Conservation (phyloP, 2,888 invertebrate species). For the Drosophila paracracens region DNA sequence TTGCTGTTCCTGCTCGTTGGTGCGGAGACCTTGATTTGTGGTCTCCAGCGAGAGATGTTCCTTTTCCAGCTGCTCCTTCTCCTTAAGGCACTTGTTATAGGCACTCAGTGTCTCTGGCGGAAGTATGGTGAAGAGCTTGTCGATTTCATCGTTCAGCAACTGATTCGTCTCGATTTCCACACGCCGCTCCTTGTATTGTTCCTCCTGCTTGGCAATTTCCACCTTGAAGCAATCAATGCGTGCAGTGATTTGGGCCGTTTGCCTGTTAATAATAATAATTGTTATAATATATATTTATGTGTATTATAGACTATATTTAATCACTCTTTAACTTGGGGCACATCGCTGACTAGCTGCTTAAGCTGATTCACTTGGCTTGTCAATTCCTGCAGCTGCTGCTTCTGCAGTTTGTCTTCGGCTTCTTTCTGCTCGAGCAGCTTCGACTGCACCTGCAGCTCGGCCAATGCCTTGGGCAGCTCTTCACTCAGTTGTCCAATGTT, state of each 20-base stretch:
- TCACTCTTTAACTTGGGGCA: constrained; percentile 59
- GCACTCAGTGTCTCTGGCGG: constrained; percentile 44
- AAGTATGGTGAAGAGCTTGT: constrained; percentile 49
- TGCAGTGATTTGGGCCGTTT: constrained; percentile 21
- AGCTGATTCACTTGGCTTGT: constrained; percentile 49
- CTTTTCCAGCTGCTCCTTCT: constrained; percentile 43
- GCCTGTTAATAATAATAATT: constrained; percentile 30
- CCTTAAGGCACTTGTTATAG: constrained; percentile 43
- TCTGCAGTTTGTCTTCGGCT: constrained; percentile 30
- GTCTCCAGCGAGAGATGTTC: constrained; percentile 5
- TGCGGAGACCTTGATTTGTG: constrained; percentile 19
- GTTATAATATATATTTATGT: neutral
- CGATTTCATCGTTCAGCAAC: constrained; percentile 47
- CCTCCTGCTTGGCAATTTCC: constrained; percentile 46
- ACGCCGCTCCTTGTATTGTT: constrained; percentile 55
- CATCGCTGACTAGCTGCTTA: constrained; percentile 64
- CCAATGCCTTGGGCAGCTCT: constrained; percentile 31
- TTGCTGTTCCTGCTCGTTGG: constrained; percentile 17
- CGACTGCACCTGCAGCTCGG: constrained; percentile 41
- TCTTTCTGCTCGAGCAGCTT: constrained; percentile 51
- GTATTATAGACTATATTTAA: neutral
- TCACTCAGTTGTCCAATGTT: constrained; percentile 44
- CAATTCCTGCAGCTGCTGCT: constrained; percentile 40
- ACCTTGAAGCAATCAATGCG: constrained; percentile 44
- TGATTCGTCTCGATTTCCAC: constrained; percentile 42